Evolutionary conservation across 1,140 invertebrate species (phyloP).

Genomic region (Steinernema feltiae): DNA sequence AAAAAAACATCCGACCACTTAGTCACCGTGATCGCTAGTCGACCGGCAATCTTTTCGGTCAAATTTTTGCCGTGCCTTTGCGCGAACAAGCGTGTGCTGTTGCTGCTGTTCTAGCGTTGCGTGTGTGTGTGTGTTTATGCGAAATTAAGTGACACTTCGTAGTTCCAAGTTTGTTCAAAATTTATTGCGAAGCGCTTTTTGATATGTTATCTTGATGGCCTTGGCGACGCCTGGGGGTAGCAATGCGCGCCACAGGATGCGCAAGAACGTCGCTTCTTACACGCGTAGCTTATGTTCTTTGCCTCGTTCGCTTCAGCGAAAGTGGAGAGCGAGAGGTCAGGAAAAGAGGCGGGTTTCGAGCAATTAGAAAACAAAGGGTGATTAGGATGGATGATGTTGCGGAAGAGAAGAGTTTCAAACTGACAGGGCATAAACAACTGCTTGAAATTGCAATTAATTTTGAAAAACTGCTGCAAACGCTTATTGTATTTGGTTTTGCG

Average conservation of each 20-base stretch:
- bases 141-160: background rate
- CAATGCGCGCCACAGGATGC: background rate
- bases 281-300: background rate
- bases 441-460: too few relatives aligned
- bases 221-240: background rate
- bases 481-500: background rate
- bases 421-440: background rate
- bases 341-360: background rate
- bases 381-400: background rate
- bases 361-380: conserved; percentile 12
- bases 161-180: conserved; percentile 13
- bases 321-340: background rate
- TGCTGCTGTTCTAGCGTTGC: too few relatives aligned
- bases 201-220: conserved; percentile 2
- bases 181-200: background rate
- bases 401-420: background rate
- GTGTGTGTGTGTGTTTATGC: background rate
- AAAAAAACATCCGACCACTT: too few relatives aligned
- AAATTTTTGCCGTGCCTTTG: background rate
- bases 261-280: background rate
- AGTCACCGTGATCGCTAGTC: too few relatives aligned
- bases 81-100: too few relatives aligned
- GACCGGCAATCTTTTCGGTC: too few relatives aligned
- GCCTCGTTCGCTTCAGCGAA: background rate
- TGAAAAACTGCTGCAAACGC: too few relatives aligned